Base-by-base conservation (phyloP, 1,140 invertebrate genomes). In the Ooceraea biroi region DNA sequence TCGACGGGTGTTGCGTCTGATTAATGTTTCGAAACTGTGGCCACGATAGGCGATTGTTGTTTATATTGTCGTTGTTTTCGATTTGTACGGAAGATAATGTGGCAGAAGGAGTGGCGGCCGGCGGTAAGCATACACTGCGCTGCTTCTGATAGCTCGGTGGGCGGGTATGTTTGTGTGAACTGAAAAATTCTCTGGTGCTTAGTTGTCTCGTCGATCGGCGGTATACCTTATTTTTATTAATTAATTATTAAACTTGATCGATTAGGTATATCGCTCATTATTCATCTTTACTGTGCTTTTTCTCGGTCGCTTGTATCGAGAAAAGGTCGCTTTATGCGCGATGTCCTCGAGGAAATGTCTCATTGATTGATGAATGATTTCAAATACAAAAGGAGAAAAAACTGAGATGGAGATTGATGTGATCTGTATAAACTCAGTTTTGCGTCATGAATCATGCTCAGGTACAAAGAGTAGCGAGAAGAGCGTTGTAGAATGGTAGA, bases 21-120 rank as follows among this genome's bases (percentile, higher is more conserved):
- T 94, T 95, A 92, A 93, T 91, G 88, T 94, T 94, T 93, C 94
- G 92, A 92, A 94, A 94, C 87, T 95, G 94, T 84, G 94, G 94
- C 94, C 94, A 95, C 72, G 94, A 95, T 82, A 94, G 91, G 89
- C 94, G 92, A 90, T 94, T 95, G 93, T 93, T 94, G 91, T 91
- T 94, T 88, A 94, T 90, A 91, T 91, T 94, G 91, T 95, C 94
- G 92, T 93, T 94, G 92, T 94, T 93, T 92, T 94, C 93, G 66
- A 91, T 92, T 92, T 94, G 91, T 91, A 91, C 92, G 78, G 88
- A 89, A 90, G 91, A 91, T 92, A 93, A 91, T 92, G 90, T 92
- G 85, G 89, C 88, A 90, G 86, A 91, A 90, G 91, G 88, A 73
- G 84, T 86, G 74, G 85, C 73, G n/a, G 73, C 52, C 82, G 88